phyloP scores from a whole-genome alignment of 2,113 vertebrate genomes.

The Nansenia antarctica region DNA sequence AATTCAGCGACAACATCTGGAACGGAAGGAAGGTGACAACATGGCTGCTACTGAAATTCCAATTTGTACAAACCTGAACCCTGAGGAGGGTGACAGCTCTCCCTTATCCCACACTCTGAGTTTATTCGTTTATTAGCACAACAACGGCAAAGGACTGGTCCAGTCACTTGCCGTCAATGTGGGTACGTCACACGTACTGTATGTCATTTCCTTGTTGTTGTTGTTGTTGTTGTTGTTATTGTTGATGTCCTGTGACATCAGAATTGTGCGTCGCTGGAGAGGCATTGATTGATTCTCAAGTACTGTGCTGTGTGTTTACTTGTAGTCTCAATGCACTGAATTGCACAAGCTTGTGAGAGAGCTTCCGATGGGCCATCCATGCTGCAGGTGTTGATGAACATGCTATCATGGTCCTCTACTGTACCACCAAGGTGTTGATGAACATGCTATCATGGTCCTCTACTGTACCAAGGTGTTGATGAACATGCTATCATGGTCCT shows the following conservation, averaged over 20 bases:
- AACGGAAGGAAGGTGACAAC: no score
- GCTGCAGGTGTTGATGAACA: neutral
- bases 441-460: no score
- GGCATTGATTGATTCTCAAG: neutral
- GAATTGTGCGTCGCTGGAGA: neutral
- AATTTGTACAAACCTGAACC: no score
- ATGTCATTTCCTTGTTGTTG: neutral
- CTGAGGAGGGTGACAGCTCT: neutral
- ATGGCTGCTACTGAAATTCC: no score
- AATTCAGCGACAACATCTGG: no score
- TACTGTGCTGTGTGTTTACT: neutral
- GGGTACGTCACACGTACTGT: no score
- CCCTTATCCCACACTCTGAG: neutral
- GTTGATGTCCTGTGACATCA: no score
- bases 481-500: no score
- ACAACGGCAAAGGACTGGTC: neutral
- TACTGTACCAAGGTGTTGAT: no score
- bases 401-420: no score
- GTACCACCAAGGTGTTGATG: no score
- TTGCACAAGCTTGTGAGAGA: constrained; percentile 25
- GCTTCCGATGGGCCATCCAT: neutral
- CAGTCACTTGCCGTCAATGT: neutral
- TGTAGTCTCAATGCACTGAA: constrained; percentile 10
- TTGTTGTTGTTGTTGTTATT: neutral
- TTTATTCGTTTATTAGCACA: neutral